Percentiles rank a stretch among this genome's conserved stretches.
These are phyloP conservation scores for Lithosia quadra DNA, from an alignment of 2,888 invertebrate species.

Conservation along the genomic window DNA sequence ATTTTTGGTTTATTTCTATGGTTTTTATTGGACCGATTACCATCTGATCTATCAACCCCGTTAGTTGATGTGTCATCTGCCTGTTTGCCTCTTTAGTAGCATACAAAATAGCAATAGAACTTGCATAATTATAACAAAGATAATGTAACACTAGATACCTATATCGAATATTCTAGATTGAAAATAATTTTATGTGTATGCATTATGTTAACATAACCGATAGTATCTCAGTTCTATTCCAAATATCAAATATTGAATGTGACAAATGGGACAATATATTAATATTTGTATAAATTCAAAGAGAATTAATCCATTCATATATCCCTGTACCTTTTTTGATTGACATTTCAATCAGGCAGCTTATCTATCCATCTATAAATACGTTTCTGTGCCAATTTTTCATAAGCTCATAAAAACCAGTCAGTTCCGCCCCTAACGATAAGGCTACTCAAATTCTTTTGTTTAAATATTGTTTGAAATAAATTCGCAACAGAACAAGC, in stretches of 20 bases:
- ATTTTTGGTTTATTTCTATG: too few species aligned
- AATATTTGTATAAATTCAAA: not conserved
- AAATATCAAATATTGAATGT: not conserved
- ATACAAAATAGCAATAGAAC: too few species aligned
- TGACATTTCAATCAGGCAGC: slow-evolving; percentile 4
- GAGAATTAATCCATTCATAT: not conserved
- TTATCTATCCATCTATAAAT: not conserved
- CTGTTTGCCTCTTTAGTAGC: too few species aligned
- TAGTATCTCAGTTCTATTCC: not conserved
- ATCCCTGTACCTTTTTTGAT: not conserved
- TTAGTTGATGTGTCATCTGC: too few species aligned
- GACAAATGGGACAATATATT: not conserved
- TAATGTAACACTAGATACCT: too few species aligned
- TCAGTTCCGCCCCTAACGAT: slow-evolving; percentile 3
- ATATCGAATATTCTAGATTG: too few species aligned
- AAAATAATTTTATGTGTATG: not conserved
- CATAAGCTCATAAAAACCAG: slow-evolving; percentile 2
- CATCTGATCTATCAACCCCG: too few species aligned
- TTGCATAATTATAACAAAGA: too few species aligned
- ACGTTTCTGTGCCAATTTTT: not conserved
- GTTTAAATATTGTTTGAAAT: slow-evolving; percentile 18
- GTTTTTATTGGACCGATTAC: too few species aligned
- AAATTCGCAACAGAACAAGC: slow-evolving; percentile 16
- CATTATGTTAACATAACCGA: not conserved
- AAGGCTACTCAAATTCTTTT: slow-evolving; percentile 16